Percentiles rank a stretch among this genome's conserved stretches.
Evolutionary conservation across 2,797 vertebrate species (phyloP).

Genomic region (Tokudaia muenninki): DNA sequence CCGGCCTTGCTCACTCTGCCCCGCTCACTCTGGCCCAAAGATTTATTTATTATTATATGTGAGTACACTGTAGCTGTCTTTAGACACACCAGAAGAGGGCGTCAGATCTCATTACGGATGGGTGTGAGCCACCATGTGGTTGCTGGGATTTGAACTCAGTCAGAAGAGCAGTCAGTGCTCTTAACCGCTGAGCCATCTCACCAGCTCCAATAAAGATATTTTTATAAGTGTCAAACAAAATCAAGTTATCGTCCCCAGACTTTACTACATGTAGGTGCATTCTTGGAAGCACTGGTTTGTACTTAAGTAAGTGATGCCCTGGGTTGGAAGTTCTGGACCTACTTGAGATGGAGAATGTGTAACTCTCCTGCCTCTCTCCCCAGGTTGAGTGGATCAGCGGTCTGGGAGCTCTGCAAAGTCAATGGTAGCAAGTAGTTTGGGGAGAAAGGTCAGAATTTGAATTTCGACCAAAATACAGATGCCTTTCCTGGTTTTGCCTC

Average conservation of each 20-base stretch:
- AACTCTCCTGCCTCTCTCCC: no score
- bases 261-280: not conserved
- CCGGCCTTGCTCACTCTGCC: no score
- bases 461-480: not conserved
- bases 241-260: not conserved
- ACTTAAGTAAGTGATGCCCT: not conserved
- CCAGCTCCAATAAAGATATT: not conserved
- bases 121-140: no score
- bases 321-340: not conserved
- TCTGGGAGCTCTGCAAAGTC: not conserved
- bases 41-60: no score
- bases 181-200: no score
- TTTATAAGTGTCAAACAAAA: conserved; percentile 34
- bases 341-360: not conserved
- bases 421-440: not conserved
- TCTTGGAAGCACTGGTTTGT: not conserved
- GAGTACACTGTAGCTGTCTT: no score
- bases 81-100: no score
- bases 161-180: no score
- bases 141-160: no score
- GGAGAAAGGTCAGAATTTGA: not conserved
- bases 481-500: not conserved
- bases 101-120: no score
- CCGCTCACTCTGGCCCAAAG: no score
- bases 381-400: not conserved